Conservation (phyloP, 2,113 vertebrate species). For the Hyaena hyaena region DNA sequence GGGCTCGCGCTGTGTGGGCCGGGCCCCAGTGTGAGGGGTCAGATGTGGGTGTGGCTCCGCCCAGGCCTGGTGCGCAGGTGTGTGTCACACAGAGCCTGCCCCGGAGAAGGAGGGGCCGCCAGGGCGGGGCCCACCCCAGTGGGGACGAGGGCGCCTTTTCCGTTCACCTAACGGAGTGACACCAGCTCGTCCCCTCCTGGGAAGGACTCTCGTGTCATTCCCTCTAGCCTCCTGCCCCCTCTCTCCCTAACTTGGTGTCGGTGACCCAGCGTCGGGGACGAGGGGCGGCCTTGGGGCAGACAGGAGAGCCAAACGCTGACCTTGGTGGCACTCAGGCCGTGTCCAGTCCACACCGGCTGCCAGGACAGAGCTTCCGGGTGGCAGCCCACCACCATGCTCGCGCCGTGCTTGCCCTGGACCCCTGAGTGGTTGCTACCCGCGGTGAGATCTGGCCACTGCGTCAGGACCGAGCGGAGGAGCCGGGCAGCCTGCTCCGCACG, state of each 20-base stretch:
- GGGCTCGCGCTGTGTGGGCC: neutral
- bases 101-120: neutral
- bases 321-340: neutral
- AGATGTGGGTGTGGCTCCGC: rapidly evolving
- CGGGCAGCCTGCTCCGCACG: rapidly evolving
- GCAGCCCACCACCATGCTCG: neutral
- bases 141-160: neutral
- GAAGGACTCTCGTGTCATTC: too few species aligned
- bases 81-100: neutral
- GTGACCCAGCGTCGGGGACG: neutral
- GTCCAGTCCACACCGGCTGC: neutral
- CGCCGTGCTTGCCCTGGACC: neutral
- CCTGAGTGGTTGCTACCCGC: neutral
- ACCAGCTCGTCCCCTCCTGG: neutral
- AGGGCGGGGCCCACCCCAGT: neutral
- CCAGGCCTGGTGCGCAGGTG: rapidly evolving
- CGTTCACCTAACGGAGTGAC: neutral
- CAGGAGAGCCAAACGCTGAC: neutral
- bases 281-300: neutral
- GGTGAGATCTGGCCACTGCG: rapidly evolving
- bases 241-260: neutral
- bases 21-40: neutral
- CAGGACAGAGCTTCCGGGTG: rapidly evolving
- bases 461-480: neutral
- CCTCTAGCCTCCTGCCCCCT: neutral